Conservation (phyloP, 2,888 invertebrate species). For the Drosophila parthenogenetica region DNA sequence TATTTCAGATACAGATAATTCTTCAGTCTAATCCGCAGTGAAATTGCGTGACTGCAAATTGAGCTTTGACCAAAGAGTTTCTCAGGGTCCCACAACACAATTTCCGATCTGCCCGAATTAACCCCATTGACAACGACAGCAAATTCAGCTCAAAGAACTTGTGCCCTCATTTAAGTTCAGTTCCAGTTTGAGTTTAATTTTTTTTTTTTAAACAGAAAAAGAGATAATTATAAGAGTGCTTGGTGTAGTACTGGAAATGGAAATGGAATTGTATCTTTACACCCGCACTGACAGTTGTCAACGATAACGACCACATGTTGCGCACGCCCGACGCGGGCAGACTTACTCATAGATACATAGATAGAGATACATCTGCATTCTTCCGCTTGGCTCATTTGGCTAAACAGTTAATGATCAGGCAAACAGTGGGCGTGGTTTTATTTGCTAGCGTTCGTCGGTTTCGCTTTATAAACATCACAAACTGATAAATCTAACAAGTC, state of each 20-base stretch:
- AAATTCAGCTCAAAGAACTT: slow-evolving; percentile 10
- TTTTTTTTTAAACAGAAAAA: slow-evolving; percentile 24
- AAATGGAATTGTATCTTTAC: slow-evolving; percentile 34
- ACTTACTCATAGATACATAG: slow-evolving; percentile 27
- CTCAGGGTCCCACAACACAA: slow-evolving; percentile 12
- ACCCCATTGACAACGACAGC: slow-evolving; percentile 37
- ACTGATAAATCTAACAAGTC: slow-evolving; percentile 25
- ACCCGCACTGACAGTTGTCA: slow-evolving; percentile 41
- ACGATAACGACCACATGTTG: slow-evolving; percentile 63
- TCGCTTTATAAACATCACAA: slow-evolving; percentile 51
- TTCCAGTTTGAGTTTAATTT: slow-evolving; percentile 33
- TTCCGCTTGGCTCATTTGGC: slow-evolving; percentile 61
- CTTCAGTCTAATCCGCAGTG: neutral
- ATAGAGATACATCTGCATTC: slow-evolving; percentile 42
- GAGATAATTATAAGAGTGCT: neutral
- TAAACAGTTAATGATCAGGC: slow-evolving; percentile 74
- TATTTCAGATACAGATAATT: neutral
- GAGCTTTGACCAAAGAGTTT: slow-evolving; percentile 19
- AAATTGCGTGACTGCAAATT: slow-evolving; percentile 9
- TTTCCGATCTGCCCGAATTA: slow-evolving; percentile 33
- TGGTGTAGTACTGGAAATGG: neutral
- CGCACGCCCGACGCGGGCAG: slow-evolving; percentile 51
- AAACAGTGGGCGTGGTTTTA: slow-evolving; percentile 57
- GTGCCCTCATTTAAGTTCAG: slow-evolving; percentile 38
- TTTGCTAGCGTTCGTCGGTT: slow-evolving; percentile 47